Percentiles rank a stretch among this genome's conserved stretches.
phyloP scores from a whole-genome alignment of 1,140 invertebrate genomes.

The Plectrocnemia conspersa region DNA sequence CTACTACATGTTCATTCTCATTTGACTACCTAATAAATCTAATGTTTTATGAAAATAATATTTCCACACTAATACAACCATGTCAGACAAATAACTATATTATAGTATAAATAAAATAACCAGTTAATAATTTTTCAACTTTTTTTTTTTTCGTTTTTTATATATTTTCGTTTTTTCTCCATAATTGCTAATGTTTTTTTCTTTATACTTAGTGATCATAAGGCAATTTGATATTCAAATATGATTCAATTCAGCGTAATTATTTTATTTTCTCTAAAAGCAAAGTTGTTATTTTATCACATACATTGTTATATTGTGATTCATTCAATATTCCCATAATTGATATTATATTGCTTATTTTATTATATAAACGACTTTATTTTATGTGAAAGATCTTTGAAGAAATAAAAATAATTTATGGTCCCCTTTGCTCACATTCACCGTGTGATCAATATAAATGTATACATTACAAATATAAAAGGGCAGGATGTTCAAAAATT shows the following conservation, averaged over 20 bases:
- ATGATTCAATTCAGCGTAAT: conserved; percentile 19
- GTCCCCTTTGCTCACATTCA: no score
- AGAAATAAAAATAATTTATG: no score
- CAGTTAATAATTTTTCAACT: conserved; percentile 13
- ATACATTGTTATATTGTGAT: no score
- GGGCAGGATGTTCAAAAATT: no score
- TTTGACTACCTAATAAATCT: conserved; percentile 16
- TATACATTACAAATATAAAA: no score
- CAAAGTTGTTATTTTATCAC: no score
- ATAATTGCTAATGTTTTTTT: conserved; percentile 1
- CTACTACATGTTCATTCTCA: conserved; percentile 2
- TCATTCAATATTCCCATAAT: no score
- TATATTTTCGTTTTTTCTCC: no score
- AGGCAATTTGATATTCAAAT: conserved; percentile 35
- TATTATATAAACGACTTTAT: neutral
- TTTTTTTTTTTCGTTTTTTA: no score
- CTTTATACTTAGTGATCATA: conserved; percentile 25
- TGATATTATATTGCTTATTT: no score
- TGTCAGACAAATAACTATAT: conserved; percentile 25
- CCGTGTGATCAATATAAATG: no score
- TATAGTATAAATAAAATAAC: conserved; percentile 23
- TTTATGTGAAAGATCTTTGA: conserved; percentile 7
- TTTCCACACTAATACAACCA: conserved; percentile 16
- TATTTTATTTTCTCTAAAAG: no score
- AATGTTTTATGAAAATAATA: conserved; percentile 31